phyloP scores from a whole-genome alignment of 64 coral and sea anemone species.

The Exaiptasia diaphana region DNA sequence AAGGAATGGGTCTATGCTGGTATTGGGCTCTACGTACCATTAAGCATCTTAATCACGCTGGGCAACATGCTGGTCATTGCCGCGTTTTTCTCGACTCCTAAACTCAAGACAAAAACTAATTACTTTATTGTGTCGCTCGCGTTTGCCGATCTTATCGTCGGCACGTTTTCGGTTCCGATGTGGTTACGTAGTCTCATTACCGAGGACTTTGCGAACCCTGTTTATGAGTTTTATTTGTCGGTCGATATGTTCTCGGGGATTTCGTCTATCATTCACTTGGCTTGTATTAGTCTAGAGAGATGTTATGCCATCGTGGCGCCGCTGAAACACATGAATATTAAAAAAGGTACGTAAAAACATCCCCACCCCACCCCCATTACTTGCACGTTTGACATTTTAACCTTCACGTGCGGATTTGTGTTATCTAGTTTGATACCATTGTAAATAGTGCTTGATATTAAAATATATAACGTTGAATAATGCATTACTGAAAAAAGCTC shows the following conservation, averaged over 20 bases:
- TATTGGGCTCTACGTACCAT: conserved; percentile 40
- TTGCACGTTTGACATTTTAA: too few relatives aligned
- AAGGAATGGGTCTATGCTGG: conserved; percentile 49
- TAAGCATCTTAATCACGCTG: conserved; percentile 36
- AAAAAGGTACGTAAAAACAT: too few relatives aligned
- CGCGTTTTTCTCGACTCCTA: conserved; percentile 64
- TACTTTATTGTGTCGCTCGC: conserved; percentile 88
- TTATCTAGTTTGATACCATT: too few relatives aligned
- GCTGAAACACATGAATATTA: conserved; percentile 68
- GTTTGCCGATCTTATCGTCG: conserved; percentile 73
- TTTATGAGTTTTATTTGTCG: conserved; percentile 25
- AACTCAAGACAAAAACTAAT: conserved; percentile 88
- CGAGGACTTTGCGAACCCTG: conserved; percentile 21
- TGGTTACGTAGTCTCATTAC: conserved; percentile 74
- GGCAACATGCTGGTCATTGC: conserved; percentile 67
- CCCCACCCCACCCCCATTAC: too few relatives aligned
- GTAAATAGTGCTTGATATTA: too few relatives aligned
- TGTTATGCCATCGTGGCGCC: conserved; percentile 85
- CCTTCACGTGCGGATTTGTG: too few relatives aligned
- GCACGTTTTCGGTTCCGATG: conserved; percentile 70
- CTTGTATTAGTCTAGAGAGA: conserved; percentile 75
- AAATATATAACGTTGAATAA: too few relatives aligned
- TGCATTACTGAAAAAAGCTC: too few relatives aligned
- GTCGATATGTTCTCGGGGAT: conserved; percentile 76
- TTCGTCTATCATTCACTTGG: conserved; percentile 78